These are phyloP conservation scores for Megalops cyprinoides DNA, from an alignment of 2,797 vertebrate genomes.

Conservation along the genomic window DNA sequence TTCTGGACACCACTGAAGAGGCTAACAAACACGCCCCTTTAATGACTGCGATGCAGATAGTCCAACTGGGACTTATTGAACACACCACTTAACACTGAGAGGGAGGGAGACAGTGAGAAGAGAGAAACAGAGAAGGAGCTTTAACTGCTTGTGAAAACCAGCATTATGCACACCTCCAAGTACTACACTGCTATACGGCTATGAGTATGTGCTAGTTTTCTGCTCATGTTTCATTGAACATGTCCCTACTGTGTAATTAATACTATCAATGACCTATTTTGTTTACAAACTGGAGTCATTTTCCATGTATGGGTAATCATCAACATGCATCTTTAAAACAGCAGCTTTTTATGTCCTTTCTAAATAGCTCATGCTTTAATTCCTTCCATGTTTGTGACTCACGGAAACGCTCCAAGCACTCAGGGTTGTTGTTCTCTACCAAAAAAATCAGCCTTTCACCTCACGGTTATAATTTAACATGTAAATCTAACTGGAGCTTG, in stretches of 20 bases:
- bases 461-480: neutral
- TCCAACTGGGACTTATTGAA: neutral
- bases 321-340: neutral
- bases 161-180: too few species aligned
- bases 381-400: neutral
- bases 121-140: too few species aligned
- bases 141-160: too few species aligned
- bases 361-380: neutral
- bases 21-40: neutral
- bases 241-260: neutral
- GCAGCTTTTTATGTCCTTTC: neutral
- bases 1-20: neutral
- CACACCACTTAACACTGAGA: neutral
- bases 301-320: neutral
- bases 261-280: too few species aligned
- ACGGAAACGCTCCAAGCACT: neutral
- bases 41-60: too few species aligned
- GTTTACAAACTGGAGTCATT: too few species aligned
- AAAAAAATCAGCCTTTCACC: neutral
- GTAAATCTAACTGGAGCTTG: slow-evolving; percentile 1
- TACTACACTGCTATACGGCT: too few species aligned
- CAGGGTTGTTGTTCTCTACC: neutral
- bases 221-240: neutral
- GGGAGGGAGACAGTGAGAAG: neutral
- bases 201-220: too few species aligned